Conservation (phyloP, 2,888 invertebrate genomes). For the Spialia ferax region DNA sequence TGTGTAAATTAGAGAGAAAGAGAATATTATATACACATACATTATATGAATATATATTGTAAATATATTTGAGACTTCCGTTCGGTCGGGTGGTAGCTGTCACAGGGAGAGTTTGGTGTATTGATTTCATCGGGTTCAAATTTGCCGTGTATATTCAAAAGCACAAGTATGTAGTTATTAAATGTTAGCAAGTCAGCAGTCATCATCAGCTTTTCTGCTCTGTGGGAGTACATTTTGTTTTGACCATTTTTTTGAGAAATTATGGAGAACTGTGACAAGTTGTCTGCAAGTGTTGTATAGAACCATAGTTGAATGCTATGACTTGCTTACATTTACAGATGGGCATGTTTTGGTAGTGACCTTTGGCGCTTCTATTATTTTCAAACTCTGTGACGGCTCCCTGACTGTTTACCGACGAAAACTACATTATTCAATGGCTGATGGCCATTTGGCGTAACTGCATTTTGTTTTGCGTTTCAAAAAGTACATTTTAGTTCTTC, state of each 20-base stretch:
- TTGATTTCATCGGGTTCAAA: constrained; percentile 53
- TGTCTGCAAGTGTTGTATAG: background rate
- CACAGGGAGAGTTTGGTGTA: constrained; percentile 63
- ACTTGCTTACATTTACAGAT: constrained; percentile 29
- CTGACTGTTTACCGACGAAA: constrained; percentile 8
- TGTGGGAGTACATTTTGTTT: no score
- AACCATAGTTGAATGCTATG: background rate
- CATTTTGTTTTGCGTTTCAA: background rate
- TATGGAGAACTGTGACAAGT: background rate
- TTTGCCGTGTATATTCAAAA: constrained; percentile 27
- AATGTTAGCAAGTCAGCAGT: constrained; percentile 29
- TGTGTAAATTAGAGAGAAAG: no score
- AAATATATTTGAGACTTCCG: constrained; percentile 20
- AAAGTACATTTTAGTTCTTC: no score
- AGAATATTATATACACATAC: constrained; percentile 9
- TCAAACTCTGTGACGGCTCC: constrained; percentile 24
- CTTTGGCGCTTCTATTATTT: constrained; percentile 29
- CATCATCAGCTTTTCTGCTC: no score
- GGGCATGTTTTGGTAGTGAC: background rate
- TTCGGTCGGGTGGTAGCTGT: constrained; percentile 55
- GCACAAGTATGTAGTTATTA: constrained; percentile 31
- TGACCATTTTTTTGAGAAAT: background rate
- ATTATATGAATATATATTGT: constrained; percentile 19
- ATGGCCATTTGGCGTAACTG: constrained; percentile 6
- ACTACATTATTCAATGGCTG: no score